phyloP scores from a whole-genome alignment of 2,113 vertebrate species.

The Aspidoscelis tigris region DNA sequence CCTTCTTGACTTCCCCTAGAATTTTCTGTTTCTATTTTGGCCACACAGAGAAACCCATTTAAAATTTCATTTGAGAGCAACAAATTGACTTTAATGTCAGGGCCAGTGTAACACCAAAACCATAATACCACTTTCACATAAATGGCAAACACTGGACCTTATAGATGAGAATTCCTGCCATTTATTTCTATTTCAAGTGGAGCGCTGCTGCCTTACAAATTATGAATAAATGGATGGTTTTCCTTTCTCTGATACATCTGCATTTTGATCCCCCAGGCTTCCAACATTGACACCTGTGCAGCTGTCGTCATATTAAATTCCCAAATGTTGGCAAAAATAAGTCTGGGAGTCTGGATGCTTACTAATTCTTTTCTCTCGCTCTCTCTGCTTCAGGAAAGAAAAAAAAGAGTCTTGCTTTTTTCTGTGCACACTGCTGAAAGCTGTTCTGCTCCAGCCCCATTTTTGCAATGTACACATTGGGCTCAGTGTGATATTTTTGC shows the following conservation, averaged over 20 bases:
- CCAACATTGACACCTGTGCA: conserved; percentile 7
- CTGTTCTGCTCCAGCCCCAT: conserved; percentile 31
- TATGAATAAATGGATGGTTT: background rate
- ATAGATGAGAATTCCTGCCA: background rate
- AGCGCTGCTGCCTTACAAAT: background rate
- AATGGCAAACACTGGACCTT: background rate
- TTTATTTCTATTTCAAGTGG: background rate
- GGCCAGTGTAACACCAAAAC: background rate
- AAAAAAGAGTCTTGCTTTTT: conserved; percentile 34
- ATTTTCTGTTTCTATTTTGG: background rate
- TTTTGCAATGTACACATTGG: conserved; percentile 36
- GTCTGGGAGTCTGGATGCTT: conserved; percentile 18
- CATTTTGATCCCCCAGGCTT: background rate
- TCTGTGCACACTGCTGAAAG: conserved; percentile 40
- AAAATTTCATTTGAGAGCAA: background rate
- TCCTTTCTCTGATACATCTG: conserved; percentile 2
- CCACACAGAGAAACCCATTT: background rate
- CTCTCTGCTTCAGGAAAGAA: background rate
- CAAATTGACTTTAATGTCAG: background rate
- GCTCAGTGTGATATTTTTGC: conserved; percentile 60
- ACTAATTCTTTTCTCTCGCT: conserved; percentile 30
- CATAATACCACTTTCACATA: background rate
- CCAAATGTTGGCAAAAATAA: conserved; percentile 26
- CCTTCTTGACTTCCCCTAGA: background rate
- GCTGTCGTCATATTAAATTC: conserved; percentile 14